Evolutionary conservation across 2,797 vertebrate species (phyloP).

Genomic region (Otus scops): DNA sequence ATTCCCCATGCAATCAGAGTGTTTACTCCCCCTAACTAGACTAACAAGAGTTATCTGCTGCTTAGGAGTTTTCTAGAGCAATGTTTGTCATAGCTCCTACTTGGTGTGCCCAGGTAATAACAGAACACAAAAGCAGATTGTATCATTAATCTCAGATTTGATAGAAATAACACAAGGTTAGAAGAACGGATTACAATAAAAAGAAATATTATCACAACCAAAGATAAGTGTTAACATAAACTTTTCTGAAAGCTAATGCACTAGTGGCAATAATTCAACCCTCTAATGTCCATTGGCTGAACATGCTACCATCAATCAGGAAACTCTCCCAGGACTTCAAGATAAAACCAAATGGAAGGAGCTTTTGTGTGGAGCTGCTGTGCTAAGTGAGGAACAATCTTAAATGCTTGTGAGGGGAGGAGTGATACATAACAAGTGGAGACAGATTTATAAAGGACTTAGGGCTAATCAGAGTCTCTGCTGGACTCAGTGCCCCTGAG

Average conservation of each 20-base stretch:
- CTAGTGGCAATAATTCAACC: background rate
- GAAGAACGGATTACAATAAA: background rate
- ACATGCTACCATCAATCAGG: background rate
- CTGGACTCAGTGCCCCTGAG: background rate
- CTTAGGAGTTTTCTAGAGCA: background rate
- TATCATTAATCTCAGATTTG: background rate
- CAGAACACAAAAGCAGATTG: background rate
- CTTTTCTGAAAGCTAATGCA: background rate
- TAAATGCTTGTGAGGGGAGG: background rate
- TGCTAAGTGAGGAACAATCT: background rate
- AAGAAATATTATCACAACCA: background rate
- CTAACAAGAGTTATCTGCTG: background rate
- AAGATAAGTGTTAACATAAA: conserved; percentile 1
- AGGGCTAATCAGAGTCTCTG: background rate
- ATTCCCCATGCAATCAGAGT: background rate
- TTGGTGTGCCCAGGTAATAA: background rate
- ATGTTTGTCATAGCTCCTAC: background rate
- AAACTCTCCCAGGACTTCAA: background rate
- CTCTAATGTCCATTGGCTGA: background rate
- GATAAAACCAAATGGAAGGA: background rate
- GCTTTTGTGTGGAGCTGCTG: background rate
- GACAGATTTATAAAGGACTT: conserved; percentile 6
- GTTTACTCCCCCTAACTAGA: background rate
- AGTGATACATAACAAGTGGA: background rate
- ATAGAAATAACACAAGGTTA: background rate